These are phyloP conservation scores for Mesocricetus auratus DNA, from an alignment of 2,113 vertebrate genomes.

Conservation along the genomic window DNA sequence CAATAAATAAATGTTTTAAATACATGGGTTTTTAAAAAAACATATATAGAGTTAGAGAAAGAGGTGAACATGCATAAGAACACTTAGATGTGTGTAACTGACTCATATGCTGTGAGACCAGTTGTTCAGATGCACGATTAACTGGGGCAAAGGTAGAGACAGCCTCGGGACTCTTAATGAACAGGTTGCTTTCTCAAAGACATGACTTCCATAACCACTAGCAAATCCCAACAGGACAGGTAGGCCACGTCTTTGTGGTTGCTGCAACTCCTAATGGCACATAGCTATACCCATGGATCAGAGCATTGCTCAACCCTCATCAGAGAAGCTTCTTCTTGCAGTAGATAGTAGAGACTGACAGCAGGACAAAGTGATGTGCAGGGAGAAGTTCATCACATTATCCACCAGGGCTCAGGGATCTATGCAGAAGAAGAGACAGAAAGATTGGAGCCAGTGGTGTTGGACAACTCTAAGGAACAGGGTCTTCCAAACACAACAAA, in stretches of 20 bases:
- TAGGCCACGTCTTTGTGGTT: not conserved
- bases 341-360: not conserved
- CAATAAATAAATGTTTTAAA: not conserved
- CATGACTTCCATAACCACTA: constrained; percentile 6
- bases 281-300: not conserved
- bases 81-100: not conserved
- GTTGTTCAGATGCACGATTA: not conserved
- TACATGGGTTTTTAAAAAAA: not conserved
- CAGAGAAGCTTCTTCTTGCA: not conserved
- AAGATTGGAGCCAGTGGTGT: not conserved
- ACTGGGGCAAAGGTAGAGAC: not conserved
- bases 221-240: not conserved
- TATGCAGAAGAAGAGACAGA: not conserved
- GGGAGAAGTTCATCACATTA: too few species aligned
- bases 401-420: not conserved
- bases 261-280: not conserved
- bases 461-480: not conserved
- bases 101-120: not conserved
- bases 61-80: not conserved
- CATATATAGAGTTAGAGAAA: not conserved
- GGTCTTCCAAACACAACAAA: not conserved
- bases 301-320: not conserved
- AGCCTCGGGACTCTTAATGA: not conserved
- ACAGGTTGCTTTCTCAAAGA: not conserved
- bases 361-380: too few species aligned